Percentiles rank a stretch among this genome's conserved stretches.
Evolutionary conservation across 2,888 invertebrate species (phyloP).

Genomic region (Tachina lurida): DNA sequence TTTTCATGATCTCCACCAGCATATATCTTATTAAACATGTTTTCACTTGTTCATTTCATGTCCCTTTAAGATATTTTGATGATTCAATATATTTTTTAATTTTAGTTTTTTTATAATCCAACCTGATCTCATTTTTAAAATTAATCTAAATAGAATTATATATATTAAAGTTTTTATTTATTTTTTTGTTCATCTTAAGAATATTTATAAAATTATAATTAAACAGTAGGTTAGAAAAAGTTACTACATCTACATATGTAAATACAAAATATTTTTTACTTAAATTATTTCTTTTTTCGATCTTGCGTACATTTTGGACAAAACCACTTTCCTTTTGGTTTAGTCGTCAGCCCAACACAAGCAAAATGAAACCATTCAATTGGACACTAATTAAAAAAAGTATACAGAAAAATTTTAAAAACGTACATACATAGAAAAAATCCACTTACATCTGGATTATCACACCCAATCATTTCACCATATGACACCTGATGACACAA

Average conservation of each 20-base stretch:
- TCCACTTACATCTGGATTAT: conserved; percentile 87
- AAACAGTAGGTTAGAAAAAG: conserved; percentile 40
- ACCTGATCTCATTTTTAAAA: too few relatives aligned
- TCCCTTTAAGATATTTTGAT: too few relatives aligned
- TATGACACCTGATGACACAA: conserved; percentile 98
- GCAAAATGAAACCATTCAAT: conserved; percentile 98
- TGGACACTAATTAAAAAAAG: conserved; percentile 84
- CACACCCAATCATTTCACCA: conserved; percentile 98
- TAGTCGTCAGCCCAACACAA: conserved; percentile 92
- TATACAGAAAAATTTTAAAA: not conserved
- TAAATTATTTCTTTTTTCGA: conserved; percentile 89
- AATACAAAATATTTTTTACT: conserved; percentile 38
- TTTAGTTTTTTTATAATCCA: too few relatives aligned
- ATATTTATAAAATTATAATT: conserved; percentile 51
- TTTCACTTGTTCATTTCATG: too few relatives aligned
- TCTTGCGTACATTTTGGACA: conserved; percentile 95
- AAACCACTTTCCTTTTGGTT: conserved; percentile 97
- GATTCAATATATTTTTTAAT: too few relatives aligned
- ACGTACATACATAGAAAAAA: not conserved
- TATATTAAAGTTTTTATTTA: not conserved
- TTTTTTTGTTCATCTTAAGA: conserved; percentile 28
- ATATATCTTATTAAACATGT: too few relatives aligned
- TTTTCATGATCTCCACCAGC: too few relatives aligned
- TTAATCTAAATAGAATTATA: too few relatives aligned
- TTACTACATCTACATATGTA: conserved; percentile 36